A percentile compares a stretch with the other conserved stretches of the same genome.
These are phyloP conservation scores for Aurelia coerulea DNA, from an alignment of 30 jellyfish, hydroid and myxozoan species.

Conservation along the genomic window DNA sequence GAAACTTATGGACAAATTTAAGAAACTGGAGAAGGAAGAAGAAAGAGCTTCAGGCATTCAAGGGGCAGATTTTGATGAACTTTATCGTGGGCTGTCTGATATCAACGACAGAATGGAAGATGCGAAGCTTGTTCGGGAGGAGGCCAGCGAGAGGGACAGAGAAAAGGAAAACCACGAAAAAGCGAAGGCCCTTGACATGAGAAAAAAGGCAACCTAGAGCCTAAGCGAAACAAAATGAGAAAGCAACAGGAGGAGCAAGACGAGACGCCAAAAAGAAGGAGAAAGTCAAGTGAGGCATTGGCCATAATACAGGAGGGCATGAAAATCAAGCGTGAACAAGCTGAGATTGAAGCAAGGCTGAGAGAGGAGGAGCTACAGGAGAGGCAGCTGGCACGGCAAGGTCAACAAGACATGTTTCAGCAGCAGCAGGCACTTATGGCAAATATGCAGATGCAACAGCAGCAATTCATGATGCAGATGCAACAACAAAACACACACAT, in stretches of 20 bases:
- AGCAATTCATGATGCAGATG: slow-evolving; percentile 34
- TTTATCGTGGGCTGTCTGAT: no score
- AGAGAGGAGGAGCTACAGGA: slow-evolving; percentile 42
- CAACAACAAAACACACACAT: slow-evolving; percentile 32
- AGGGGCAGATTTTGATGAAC: no score
- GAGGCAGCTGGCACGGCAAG: slow-evolving; percentile 19
- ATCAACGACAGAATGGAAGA: no score
- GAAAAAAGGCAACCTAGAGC: slow-evolving; percentile 27
- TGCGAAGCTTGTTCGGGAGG: no score
- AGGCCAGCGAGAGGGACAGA: no score
- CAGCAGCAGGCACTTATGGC: slow-evolving; percentile 24
- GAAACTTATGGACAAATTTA: no score
- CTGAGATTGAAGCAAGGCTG: background rate
- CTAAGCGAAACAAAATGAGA: slow-evolving; percentile 13
- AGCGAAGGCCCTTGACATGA: no score
- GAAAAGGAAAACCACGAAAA: slow-evolving; percentile 34
- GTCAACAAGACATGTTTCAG: slow-evolving; percentile 30
- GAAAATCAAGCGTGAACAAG: no score
- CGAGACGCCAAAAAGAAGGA: background rate
- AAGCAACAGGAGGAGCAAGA: slow-evolving; percentile 16
- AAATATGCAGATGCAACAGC: no score
- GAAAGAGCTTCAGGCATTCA: slow-evolving; percentile 52
- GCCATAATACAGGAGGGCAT: no score
- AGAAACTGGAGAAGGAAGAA: no score
- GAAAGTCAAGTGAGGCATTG: no score